Evolutionary conservation across 2,888 invertebrate genomes (phyloP).

Genomic region (Eutolmus rufibarbis): DNA sequence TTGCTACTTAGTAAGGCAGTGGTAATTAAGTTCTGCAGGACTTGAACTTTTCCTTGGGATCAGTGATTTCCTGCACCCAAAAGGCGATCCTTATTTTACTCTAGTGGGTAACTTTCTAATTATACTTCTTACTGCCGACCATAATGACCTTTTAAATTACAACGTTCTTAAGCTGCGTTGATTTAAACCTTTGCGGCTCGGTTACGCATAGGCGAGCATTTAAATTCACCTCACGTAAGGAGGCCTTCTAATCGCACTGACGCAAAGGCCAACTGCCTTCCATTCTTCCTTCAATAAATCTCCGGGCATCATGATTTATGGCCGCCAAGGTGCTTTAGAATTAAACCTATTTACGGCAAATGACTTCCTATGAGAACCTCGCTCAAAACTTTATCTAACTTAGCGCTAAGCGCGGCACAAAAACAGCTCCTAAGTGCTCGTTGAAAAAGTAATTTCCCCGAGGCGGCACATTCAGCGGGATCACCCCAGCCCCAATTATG

Average conservation of each 20-base stretch:
- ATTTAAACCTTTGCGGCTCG: not conserved
- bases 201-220: not conserved
- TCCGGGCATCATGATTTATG: not conserved
- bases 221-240: not conserved
- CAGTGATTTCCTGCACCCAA: not conserved
- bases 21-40: not conserved
- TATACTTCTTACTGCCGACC: not conserved
- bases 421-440: not conserved
- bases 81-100: not conserved
- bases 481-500: not conserved
- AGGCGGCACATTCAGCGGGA: not conserved
- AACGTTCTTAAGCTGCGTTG: not conserved
- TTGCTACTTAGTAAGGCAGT: not conserved
- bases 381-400: not conserved
- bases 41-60: not conserved
- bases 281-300: not conserved
- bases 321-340: not conserved
- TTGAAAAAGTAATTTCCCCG: not conserved
- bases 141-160: not conserved
- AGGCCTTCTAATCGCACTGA: not conserved
- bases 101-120: not conserved
- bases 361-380: not conserved
- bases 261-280: not conserved
- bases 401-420: not conserved
- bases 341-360: constrained; percentile 6